Base-by-base conservation (phyloP, 2,888 invertebrate species). In the Nomada ferruginata region DNA sequence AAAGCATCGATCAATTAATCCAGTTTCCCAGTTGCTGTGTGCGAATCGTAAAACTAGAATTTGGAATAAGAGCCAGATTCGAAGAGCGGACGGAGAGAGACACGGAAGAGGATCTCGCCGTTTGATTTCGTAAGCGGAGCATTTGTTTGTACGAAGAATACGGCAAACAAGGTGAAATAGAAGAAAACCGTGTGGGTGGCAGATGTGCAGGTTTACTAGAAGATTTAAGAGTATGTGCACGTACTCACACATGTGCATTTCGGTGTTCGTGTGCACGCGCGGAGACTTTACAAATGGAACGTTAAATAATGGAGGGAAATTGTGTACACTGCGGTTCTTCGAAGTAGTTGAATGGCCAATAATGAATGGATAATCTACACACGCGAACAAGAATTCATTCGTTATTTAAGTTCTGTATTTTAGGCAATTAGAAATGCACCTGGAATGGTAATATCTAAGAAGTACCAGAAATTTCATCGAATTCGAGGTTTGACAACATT, bases 291-390 rank as follows among this genome's bases (percentile, higher is more conserved):
- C 78, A 53, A 70, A 70, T 74, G 65, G 44, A 69, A 36, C 47
- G 72, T 70, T 66, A 80, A 80, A 80, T 76, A 80, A 76, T 72
- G 68, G 80, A 68, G 53, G 60, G 64, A 80, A 80, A 55, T 80
- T 83, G 73, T 71, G 73, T 70, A 52, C 70, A 65, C 80, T 26
- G 57, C 72, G 47, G 26, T 52, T 60, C 64, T 55, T 55, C 55
- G 53, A 71, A 70, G 65, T 69, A 26, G 55, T 53, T 69, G 79
- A 83, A 85, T 76, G 61, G 42, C 71, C 72, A 65, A 29, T 76
- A 81, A 83, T 76, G 81, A 85, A 85, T 85, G 72, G 69, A 85
- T 81, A 85, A 75, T 83, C 59, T 36, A 36, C 36, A 36, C 36
- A 36, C 36, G 36, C 7, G 36, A 5, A 7, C 36, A 7, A 36